Evolutionary conservation across 2,888 invertebrate species (phyloP), one percentile per base, ranked within the genome.

Genomic region (Ophion obscuratus): DNA sequence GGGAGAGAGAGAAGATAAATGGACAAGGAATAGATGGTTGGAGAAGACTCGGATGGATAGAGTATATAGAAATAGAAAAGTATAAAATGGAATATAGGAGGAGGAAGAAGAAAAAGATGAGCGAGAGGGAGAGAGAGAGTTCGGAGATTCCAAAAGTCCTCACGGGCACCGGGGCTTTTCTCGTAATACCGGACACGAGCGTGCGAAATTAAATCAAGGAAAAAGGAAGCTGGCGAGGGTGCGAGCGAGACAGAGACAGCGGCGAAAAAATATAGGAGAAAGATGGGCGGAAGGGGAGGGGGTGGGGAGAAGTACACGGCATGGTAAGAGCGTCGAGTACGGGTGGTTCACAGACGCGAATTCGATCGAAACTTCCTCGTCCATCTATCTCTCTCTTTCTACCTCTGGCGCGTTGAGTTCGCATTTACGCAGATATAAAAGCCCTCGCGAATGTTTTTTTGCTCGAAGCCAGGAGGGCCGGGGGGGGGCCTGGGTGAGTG

Each of bases 401-500:
- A 57, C 24, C 81, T 74, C 59, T 67, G 36, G 62, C 53, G 10
- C 73, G 87, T 90, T 88, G 88, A 88, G 88, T 89, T 90, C 89
- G 88, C 90, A 92, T 93, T 87, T 85, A 90, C 88, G 88, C 88
- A 89, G 88, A 90, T 91, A 91, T 91, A 92, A 92, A 92, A 91
- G 90, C 90, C 83, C 86, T 90, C 88, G 88, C 89, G 89, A 88
- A 90, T 90, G 90, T 77, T 91, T 91, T 91, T 91, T 91, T 90
- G 88, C 89, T 88, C 87, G 81, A 81, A 87, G 89, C 89, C 89
- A 89, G 88, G 91, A 91, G 90, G 89, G 86, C n/a, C 86, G 68
- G 68, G 68, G 87, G 82, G 84, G 85, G 83, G 85, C 85, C 87
- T 40, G 88, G 87, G 85, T 86, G 87, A 84, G 83, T 82, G 83